phyloP scores from a whole-genome alignment of 2,888 invertebrate genomes.

The Eudemis profundana region DNA sequence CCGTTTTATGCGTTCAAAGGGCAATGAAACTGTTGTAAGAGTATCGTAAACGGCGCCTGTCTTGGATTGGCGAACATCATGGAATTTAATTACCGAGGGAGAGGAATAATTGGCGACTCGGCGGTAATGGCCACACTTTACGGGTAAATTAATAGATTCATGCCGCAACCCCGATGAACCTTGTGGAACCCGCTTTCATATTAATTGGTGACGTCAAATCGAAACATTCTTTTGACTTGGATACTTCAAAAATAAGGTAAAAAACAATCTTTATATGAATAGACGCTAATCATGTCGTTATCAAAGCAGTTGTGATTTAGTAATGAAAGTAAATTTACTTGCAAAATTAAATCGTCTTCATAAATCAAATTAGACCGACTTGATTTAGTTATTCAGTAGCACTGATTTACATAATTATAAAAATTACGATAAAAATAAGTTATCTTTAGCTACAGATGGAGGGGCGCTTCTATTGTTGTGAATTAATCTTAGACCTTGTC shows the following conservation, averaged over 20 bases:
- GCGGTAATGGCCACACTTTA: conserved; percentile 76
- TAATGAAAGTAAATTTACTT: neutral
- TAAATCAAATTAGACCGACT: neutral
- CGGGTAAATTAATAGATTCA: conserved; percentile 81
- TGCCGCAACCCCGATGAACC: conserved; percentile 67
- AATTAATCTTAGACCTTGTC: no score
- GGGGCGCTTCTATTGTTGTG: neutral
- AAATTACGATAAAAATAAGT: neutral
- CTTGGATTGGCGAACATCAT: conserved; percentile 81
- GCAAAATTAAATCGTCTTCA: neutral
- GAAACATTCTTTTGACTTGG: conserved; percentile 53
- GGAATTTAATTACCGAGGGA: conserved; percentile 81
- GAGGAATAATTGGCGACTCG: conserved; percentile 81
- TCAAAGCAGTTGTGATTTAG: neutral
- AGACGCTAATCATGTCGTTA: neutral
- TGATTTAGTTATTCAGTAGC: neutral
- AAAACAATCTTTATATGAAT: neutral
- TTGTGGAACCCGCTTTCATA: conserved; percentile 66
- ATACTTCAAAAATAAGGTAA: neutral
- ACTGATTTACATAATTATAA: neutral
- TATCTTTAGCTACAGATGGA: neutral
- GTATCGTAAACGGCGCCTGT: conserved; percentile 80
- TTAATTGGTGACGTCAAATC: conserved; percentile 74
- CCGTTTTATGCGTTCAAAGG: conserved; percentile 64
- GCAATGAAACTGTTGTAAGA: conserved; percentile 78